These are phyloP conservation scores for Felis chaus DNA, from an alignment of 2,113 vertebrate genomes.

Conservation along the genomic window DNA sequence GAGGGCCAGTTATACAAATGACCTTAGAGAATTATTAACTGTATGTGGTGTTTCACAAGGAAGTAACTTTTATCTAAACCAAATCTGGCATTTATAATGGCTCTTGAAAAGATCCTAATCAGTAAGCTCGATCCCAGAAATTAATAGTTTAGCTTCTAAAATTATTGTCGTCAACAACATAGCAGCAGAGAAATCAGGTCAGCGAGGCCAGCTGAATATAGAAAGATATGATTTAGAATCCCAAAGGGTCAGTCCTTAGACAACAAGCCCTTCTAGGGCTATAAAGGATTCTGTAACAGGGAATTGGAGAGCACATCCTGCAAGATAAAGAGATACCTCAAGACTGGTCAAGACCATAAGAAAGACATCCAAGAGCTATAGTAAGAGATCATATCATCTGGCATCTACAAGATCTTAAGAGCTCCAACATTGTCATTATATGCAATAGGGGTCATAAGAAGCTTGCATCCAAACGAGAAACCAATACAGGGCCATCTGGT, in stretches of 20 bases:
- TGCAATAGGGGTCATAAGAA: background rate
- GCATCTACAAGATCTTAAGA: background rate
- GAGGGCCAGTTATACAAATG: background rate
- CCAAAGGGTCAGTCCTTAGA: background rate
- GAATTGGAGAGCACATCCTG: background rate
- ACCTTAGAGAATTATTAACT: conserved; percentile 13
- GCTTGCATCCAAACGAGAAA: background rate
- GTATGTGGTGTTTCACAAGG: background rate
- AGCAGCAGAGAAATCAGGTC: conserved; percentile 46
- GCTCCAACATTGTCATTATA: background rate
- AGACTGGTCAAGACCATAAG: background rate
- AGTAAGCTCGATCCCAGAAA: conserved; percentile 43
- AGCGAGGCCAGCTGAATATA: background rate
- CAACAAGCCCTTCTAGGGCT: background rate
- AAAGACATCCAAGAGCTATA: background rate
- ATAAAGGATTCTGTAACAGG: background rate
- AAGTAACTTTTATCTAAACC: conserved; percentile 56
- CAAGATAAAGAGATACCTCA: background rate
- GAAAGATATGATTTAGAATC: conserved; percentile 20
- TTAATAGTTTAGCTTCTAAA: conserved; percentile 55
- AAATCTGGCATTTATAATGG: conserved; percentile 55
- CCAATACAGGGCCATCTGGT: no score
- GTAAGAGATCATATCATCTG: background rate
- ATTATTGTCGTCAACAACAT: conserved; percentile 53
- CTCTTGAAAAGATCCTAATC: conserved; percentile 57